Evolutionary conservation across 2,797 vertebrate species (phyloP).

Genomic region (Rhynchonycteris naso): DNA sequence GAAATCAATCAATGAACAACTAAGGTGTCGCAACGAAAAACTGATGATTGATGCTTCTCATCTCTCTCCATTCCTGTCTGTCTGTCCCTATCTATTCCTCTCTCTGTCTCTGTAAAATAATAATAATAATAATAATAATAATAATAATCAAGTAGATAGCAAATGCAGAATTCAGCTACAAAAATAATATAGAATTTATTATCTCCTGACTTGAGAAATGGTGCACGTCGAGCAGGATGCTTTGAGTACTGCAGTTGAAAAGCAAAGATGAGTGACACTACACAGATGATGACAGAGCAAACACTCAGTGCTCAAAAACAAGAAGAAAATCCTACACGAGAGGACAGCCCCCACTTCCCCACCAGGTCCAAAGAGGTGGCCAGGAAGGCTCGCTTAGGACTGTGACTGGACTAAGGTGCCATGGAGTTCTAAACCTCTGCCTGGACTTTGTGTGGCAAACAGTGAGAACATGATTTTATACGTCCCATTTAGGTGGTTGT

Average conservation of each 20-base stretch:
- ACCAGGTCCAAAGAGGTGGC: not conserved
- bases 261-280: not conserved
- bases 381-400: not conserved
- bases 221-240: not conserved
- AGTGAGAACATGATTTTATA: not conserved
- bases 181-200: not conserved
- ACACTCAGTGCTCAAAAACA: not conserved
- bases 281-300: not conserved
- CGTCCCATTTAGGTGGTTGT: not conserved
- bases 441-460: not conserved
- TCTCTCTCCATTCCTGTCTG: too few relatives aligned
- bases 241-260: not conserved
- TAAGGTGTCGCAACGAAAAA: too few relatives aligned
- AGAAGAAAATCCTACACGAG: not conserved
- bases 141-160: slow-evolving; percentile 3
- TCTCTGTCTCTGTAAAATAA: too few relatives aligned
- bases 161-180: not conserved
- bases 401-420: not conserved
- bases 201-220: not conserved
- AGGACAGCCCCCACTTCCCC: not conserved
- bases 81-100: too few relatives aligned
- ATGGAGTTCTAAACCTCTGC: not conserved
- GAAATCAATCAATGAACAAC: too few relatives aligned
- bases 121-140: too few relatives aligned
- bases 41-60: too few relatives aligned